These are phyloP conservation scores for Andrena bucephala DNA, from an alignment of 2,888 invertebrate genomes.

Conservation along the genomic window DNA sequence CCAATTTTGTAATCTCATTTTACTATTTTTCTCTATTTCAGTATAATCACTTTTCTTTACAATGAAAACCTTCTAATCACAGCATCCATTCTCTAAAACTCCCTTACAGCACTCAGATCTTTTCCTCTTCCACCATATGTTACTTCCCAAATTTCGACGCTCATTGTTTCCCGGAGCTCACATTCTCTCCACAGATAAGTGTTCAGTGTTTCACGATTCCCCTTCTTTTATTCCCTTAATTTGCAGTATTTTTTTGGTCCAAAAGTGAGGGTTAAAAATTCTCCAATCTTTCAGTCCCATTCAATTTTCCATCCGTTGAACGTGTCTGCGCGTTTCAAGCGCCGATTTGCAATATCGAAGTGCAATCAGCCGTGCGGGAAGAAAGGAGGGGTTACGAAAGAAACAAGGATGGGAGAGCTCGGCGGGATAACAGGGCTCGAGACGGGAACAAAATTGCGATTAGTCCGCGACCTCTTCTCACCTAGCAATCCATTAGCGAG, in stretches of 20 bases:
- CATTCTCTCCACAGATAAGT: neutral
- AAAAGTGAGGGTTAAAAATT: neutral
- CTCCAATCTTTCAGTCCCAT: conserved; percentile 10
- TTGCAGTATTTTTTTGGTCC: neutral
- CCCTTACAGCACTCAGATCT: neutral
- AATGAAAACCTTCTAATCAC: too few species aligned
- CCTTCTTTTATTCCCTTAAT: neutral
- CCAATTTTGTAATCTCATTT: neutral
- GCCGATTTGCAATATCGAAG: conserved; percentile 34
- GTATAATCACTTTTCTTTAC: neutral
- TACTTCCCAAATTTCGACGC: neutral
- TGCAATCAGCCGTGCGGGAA: conserved; percentile 29
- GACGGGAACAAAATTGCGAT: conserved; percentile 79
- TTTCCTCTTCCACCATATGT: neutral
- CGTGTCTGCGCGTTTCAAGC: neutral
- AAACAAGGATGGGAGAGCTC: conserved; percentile 19
- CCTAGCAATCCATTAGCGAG: conserved; percentile 80
- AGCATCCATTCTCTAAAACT: neutral
- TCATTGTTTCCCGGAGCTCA: neutral
- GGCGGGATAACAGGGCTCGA: conserved; percentile 35
- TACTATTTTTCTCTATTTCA: neutral
- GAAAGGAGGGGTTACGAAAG: conserved; percentile 18
- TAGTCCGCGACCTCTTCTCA: conserved; percentile 70
- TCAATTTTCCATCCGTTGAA: conserved; percentile 12
- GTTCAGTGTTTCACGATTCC: neutral